Conservation (phyloP, 2,797 vertebrate genomes). For the Geotrypetes seraphini region DNA sequence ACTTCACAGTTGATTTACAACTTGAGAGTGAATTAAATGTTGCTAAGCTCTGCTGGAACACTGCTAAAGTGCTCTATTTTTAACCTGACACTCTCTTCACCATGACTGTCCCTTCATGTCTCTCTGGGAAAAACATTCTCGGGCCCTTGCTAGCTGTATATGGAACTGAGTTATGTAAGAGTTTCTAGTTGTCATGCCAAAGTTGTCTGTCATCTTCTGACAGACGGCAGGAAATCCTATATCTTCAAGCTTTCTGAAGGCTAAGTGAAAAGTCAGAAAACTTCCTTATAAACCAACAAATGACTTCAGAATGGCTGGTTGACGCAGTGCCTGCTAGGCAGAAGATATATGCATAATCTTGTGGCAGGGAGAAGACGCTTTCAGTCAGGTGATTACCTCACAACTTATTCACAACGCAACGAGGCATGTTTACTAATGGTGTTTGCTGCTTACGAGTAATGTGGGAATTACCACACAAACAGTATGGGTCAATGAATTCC, state of each 20-base stretch:
- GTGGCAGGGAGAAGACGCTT: too few species aligned
- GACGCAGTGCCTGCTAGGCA: too few species aligned
- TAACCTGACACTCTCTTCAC: background rate
- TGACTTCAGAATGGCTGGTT: too few species aligned
- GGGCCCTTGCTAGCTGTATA: background rate
- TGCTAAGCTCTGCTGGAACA: constrained; percentile 9
- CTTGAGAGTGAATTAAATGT: rapidly evolving
- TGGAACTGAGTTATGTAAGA: background rate
- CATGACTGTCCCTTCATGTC: constrained; percentile 10
- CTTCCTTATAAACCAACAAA: too few species aligned
- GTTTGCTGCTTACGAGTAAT: too few species aligned
- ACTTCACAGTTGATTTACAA: background rate
- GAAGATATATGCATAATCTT: too few species aligned
- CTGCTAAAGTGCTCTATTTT: background rate
- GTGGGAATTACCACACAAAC: too few species aligned
- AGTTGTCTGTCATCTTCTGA: background rate
- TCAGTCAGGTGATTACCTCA: too few species aligned
- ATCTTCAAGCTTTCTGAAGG: background rate
- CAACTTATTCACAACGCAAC: too few species aligned
- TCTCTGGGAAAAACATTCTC: constrained; percentile 10
- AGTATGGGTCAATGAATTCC: too few species aligned
- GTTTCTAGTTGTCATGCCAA: background rate
- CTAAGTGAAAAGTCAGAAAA: background rate
- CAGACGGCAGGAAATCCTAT: background rate
- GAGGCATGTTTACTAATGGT: too few species aligned